phyloP scores from a whole-genome alignment of 2,797 vertebrate genomes.

The Falco cherrug region DNA sequence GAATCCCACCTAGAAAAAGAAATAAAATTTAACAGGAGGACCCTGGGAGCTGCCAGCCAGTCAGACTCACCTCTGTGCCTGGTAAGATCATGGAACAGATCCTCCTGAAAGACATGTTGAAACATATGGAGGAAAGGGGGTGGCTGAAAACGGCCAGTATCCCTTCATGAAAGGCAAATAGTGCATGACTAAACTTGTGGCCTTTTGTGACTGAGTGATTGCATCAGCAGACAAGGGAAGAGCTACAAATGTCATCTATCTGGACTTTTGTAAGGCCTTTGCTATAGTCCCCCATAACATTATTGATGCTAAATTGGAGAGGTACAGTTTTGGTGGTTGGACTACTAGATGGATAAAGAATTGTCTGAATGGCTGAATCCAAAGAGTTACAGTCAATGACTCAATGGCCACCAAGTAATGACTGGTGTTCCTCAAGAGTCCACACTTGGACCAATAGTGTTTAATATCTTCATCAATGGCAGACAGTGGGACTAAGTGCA shows the following conservation, averaged over 20 bases:
- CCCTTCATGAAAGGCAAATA: not conserved
- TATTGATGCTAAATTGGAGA: not conserved
- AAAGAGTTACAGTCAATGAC: not conserved
- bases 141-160: not conserved
- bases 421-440: not conserved
- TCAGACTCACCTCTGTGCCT: not conserved
- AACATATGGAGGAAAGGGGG: not conserved
- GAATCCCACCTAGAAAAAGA: not conserved
- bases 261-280: too few relatives aligned
- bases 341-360: not conserved
- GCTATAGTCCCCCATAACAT: not conserved
- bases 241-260: too few relatives aligned
- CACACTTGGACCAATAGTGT: not conserved
- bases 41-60: not conserved
- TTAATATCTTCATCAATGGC: not conserved
- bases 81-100: not conserved
- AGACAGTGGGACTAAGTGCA: not conserved
- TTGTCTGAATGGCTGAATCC: not conserved
- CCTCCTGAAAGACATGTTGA: not conserved
- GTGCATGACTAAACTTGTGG: not conserved
- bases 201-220: not conserved
- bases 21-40: not conserved
- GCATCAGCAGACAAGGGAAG: not conserved
- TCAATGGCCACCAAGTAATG: not conserved
- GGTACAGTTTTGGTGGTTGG: not conserved